Base-by-base conservation (phyloP, 2,797 vertebrate genomes). In the Chelon labrosus region DNA sequence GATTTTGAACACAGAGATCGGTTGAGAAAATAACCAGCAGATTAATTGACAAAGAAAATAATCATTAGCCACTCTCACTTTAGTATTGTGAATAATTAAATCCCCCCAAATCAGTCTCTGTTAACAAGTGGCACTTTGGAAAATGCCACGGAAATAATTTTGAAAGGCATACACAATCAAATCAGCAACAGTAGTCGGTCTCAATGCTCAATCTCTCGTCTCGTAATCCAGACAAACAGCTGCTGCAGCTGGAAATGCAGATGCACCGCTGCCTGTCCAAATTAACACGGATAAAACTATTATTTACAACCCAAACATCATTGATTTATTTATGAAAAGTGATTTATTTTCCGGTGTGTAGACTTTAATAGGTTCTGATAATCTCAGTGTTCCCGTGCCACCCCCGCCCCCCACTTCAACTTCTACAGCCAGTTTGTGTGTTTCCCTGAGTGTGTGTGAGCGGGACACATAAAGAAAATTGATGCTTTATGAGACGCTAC, bases 401-500 rank as follows among this genome's bases (percentile, higher is more conserved):
- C 11, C 51, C 39, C 17, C 10, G 27, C 11, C 51, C 39, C 17
- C 52, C 54, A 50, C 16, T 79, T 64, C 10, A 25, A 38, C 5
- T 9, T 51, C 38, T 49, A 25, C 51, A 54, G 60, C 55, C 39
- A 46, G 38, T 22, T 53, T 10, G 9, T 47, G 20, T 37, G 25
- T 47, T 14, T 31, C 20, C 9, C 25, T 55, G 31, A 14, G 17
- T 46, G 19, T 52, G 56, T 37, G 10, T 8, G 17, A 57, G 7
- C 47, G 52, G 47, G 47, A 55, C 11, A 51, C 5, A 38, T 2
- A 10, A 46, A 60, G 16, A 55, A 71, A 80, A 10, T 5, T 1
- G 16, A 38, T 27, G 70, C 65, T 61, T 69, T 16, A 59, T n/a
- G 44, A 79, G 70, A 65, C 51, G 52, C 73, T 46, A 57, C 54